Evolutionary conservation across 2,888 invertebrate species (phyloP), one percentile per base, ranked within the genome.

Genomic region (Stenoptilia bipunctidactyla): DNA sequence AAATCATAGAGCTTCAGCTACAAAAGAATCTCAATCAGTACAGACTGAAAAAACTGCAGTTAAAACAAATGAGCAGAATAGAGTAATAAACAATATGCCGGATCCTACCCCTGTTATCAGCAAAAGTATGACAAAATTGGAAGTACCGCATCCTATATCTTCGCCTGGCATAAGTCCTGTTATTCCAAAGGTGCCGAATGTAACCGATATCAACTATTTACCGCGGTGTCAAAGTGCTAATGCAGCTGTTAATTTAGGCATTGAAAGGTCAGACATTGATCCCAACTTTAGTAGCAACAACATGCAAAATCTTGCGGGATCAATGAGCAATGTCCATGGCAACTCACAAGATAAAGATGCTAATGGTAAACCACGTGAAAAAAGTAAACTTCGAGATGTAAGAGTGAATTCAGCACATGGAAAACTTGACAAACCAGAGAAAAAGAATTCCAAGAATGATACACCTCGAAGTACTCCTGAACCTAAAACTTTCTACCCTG

Each of bases 361-460:
- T 20, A 70, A 75, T 48, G 56, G 65, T 39, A 73, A 75, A 46
- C 74, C 83, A 1, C 61, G 85, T 48, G 75, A 79, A 45, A 75
- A 84, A 51, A 85, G 82, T 48, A 76, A 85, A 52, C 54, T 77
- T 6, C 57, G 84, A 1, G 85, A 85, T 41, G 80, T 84, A 0
- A 56, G 85, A 53, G 82, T 85, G 4, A 84, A 84, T 42, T 85
- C 85, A 0, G 77, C 83, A 14, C 85, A 85, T 39, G 79, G 74
- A 42, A 85, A 85, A 55, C 46, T 72, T 1, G 85, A 84, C 47
- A 83, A 79, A 54, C 61, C 70, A 0, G 82, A 83, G 27, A 82
- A 76, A 55, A 79, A 82, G 48, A 51, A 61, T 1, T 58, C 64
- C 37, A 79, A 74, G 49, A 69, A 65, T 44, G 71, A 70, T 38